Evolutionary conservation across 1,140 invertebrate genomes (phyloP).

Genomic region (Cherax quadricarinatus): DNA sequence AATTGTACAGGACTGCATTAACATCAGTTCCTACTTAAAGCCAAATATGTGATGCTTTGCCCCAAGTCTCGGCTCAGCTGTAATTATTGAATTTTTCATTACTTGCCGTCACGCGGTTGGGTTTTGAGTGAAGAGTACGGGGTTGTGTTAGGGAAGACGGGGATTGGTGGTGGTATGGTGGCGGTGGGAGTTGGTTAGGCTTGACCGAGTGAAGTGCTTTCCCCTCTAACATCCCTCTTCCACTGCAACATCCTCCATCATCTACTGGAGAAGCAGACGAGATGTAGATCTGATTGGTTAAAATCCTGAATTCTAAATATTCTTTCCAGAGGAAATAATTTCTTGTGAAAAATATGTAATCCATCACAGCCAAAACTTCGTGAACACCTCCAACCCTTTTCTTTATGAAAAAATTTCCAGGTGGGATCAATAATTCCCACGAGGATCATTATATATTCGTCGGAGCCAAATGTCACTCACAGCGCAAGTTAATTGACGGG

Average conservation of each 20-base stretch:
- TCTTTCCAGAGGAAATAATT: background rate
- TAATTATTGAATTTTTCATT: constrained; percentile 72
- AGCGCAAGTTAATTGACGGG: constrained; percentile 59
- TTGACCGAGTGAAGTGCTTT: background rate
- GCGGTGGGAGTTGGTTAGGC: too few species aligned
- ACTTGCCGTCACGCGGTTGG: constrained; percentile 62
- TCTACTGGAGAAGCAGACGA: constrained; percentile 18
- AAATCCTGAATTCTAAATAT: constrained; percentile 30
- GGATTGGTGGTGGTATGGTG: background rate
- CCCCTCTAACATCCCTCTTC: background rate
- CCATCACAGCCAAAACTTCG: constrained; percentile 8
- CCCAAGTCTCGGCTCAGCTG: constrained; percentile 36
- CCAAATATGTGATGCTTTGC: constrained; percentile 63
- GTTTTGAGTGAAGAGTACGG: constrained; percentile 18
- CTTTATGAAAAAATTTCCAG: constrained; percentile 35
- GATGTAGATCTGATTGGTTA: constrained; percentile 49
- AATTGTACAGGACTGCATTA: constrained; percentile 65
- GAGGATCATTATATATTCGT: constrained; percentile 56
- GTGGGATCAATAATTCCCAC: constrained; percentile 50
- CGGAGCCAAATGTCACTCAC: constrained; percentile 65
- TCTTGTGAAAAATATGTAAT: background rate
- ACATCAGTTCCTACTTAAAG: constrained; percentile 61
- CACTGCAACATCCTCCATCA: background rate
- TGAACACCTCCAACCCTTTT: constrained; percentile 21
- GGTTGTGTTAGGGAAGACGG: background rate